Base-by-base conservation (phyloP, 1,140 invertebrate species). In the Euwallacea similis region DNA sequence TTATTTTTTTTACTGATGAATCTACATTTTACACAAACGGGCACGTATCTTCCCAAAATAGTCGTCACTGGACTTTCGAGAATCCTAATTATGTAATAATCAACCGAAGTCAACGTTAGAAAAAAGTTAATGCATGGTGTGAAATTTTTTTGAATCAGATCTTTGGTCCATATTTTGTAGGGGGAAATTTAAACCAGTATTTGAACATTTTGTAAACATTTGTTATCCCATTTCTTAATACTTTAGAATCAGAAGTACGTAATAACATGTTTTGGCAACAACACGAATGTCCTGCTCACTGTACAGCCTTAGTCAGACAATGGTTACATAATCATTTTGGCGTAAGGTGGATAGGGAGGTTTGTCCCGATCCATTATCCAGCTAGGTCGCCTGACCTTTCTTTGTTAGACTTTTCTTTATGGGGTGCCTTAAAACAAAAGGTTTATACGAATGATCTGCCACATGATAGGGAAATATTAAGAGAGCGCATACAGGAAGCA, bases 51-150 rank as follows among this genome's bases (percentile, higher is more conserved):
- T 33, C 4, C 21, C 21, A 33, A 33, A 33, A 33, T 33, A 33
- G 21, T 33, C 21, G 21, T 33, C 21, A 33, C 4, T 33, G 42
- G 62, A 53, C 72, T 60, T 74, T 66, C 53, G 21, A 69, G 41
- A 74, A 67, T 66, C 47, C 64, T 58, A 46, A 66, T 41, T 66
- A 71, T 43, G 56, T 73, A 21, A 73, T 69, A 50, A 54, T 71
- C 10, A 74, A 66, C 66, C 53, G 69, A 71, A 71, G 69, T 71
- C 69, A 62, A 74, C 73, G 33, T 71, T 74, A 71, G 33, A 62
- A 73, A 71, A 71, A 66, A 72, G 72, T 70, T 11, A 71, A 73
- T 73, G 67, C 59, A 63, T 71, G 67, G 67, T 60, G 72, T 61
- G 68, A 61, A 69, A 65, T 73, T 66, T 69, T 70, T 66, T 71